Conservation (phyloP, 2,113 vertebrate species). For the Hyla sarda region DNA sequence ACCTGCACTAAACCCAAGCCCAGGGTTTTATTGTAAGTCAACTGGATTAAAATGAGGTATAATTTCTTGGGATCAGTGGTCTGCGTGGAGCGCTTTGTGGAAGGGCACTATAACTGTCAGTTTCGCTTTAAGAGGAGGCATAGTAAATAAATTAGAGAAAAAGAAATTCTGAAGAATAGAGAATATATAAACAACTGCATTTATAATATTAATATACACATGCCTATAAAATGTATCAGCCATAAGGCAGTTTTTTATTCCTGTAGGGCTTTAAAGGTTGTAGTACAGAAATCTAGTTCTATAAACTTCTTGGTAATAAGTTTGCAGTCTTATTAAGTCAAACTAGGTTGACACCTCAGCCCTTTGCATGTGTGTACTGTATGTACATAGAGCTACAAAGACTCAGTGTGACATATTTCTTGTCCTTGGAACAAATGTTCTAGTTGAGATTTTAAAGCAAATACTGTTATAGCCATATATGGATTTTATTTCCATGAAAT, state of each 20-base stretch:
- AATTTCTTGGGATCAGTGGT: no score
- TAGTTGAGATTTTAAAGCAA: background rate
- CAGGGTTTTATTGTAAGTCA: no score
- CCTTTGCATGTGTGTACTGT: background rate
- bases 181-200: background rate
- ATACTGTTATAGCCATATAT: background rate
- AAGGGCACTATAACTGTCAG: no score
- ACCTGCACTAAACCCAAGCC: no score
- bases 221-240: background rate
- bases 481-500: background rate
- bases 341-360: background rate
- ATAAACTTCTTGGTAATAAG: background rate
- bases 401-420: background rate
- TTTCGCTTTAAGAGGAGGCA: no score
- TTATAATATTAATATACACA: background rate
- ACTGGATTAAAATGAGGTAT: no score
- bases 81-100: no score
- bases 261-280: background rate
- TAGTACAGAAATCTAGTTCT: background rate
- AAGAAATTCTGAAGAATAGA: background rate
- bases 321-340: background rate
- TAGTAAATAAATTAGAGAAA: background rate
- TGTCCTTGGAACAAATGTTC: background rate
- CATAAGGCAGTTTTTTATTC: background rate
- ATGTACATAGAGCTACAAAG: constrained; percentile 3